Evolutionary conservation across 2,888 invertebrate species (phyloP).

Genomic region (Argyresthia goedartella): DNA sequence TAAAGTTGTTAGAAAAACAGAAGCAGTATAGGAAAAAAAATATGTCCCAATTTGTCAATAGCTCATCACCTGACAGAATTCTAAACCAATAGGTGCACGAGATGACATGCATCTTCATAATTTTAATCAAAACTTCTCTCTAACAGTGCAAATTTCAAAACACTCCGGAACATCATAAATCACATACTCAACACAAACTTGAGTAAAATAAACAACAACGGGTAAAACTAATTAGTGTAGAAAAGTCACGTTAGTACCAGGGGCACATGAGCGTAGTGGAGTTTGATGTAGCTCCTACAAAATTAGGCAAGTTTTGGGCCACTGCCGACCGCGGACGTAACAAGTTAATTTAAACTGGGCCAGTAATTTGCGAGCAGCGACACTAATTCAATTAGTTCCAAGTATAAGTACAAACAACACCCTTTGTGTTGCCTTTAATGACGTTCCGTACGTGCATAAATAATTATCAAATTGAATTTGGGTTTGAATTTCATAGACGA

Average conservation of each 20-base stretch:
- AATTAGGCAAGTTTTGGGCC: slow-evolving; percentile 11
- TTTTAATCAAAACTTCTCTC: background rate
- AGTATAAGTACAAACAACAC: slow-evolving; percentile 7
- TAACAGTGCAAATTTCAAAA: slow-evolving; percentile 3
- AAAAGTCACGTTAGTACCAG: slow-evolving; percentile 7
- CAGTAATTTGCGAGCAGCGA: slow-evolving; percentile 10
- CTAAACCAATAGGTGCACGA: no score
- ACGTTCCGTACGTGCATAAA: no score
- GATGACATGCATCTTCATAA: no score
- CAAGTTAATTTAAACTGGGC: slow-evolving; percentile 12
- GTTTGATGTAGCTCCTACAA: slow-evolving; percentile 12
- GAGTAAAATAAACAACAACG: slow-evolving; percentile 8
- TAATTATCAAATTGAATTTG: no score
- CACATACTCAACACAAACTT: slow-evolving; percentile 4
- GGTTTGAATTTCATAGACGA: no score
- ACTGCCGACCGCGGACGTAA: slow-evolving; percentile 8
- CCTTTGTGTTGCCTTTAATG: background rate
- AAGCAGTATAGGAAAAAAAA: no score
- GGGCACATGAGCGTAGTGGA: slow-evolving; percentile 7
- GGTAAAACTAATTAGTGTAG: slow-evolving; percentile 9
- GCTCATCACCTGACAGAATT: no score
- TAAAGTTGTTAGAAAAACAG: no score
- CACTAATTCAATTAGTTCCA: slow-evolving; percentile 11
- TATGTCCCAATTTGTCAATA: no score
- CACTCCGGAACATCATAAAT: slow-evolving; percentile 2